phyloP scores from a whole-genome alignment of 2,113 vertebrate genomes.

The Daubentonia madagascariensis region DNA sequence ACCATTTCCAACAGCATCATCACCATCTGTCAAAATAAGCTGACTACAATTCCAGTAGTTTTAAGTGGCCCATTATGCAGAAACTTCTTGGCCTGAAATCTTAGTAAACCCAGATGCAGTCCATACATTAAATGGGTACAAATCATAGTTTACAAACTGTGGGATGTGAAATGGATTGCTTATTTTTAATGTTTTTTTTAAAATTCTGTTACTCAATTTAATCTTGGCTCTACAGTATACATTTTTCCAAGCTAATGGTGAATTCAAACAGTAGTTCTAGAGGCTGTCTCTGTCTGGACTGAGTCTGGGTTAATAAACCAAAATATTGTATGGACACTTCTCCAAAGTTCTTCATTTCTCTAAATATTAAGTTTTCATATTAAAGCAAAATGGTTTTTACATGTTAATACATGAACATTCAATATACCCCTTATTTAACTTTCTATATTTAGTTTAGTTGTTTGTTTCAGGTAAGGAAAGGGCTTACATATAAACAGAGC shows the following conservation, averaged over 20 bases:
- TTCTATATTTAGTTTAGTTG: background rate
- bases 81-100: background rate
- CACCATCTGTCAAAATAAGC: constrained; percentile 43
- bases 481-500: background rate
- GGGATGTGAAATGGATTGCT: background rate
- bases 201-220: background rate
- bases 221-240: background rate
- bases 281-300: background rate
- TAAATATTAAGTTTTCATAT: background rate
- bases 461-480: background rate
- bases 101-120: background rate
- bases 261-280: background rate
- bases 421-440: background rate
- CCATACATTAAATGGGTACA: background rate
- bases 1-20: background rate
- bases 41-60: background rate
- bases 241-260: background rate
- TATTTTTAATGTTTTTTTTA: background rate
- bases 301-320: background rate
- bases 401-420: background rate
- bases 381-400: background rate
- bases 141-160: background rate
- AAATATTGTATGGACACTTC: background rate
- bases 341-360: background rate
- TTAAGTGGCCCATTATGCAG: background rate